Percentiles rank a stretch among this genome's conserved stretches.
phyloP scores from a whole-genome alignment of 2,113 vertebrate genomes.

The Meriones unguiculatus region DNA sequence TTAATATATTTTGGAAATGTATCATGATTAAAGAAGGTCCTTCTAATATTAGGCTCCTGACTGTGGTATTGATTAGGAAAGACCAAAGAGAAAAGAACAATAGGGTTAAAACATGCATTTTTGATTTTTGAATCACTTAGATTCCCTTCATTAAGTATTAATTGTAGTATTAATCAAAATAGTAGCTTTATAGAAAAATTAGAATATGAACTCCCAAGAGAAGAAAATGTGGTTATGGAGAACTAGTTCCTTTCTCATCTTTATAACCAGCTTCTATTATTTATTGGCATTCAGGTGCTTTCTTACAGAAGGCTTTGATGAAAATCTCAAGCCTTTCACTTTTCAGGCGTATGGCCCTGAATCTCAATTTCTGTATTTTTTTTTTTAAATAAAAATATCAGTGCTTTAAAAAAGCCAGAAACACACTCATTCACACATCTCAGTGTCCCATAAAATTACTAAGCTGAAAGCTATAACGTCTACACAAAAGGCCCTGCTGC shows the following conservation, averaged over 20 bases:
- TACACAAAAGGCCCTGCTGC: neutral
- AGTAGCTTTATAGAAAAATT: neutral
- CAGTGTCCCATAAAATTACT: neutral
- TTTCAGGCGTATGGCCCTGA: neutral
- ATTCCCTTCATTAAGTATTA: constrained; percentile 14
- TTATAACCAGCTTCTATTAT: constrained; percentile 2
- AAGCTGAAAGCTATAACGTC: neutral
- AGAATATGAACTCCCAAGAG: neutral
- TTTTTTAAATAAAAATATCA: neutral
- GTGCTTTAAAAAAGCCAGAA: neutral
- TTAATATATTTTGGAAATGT: neutral
- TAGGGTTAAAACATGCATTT: neutral
- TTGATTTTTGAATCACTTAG: neutral
- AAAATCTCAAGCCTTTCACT: neutral
- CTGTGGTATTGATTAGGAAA: neutral
- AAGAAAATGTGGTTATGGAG: neutral
- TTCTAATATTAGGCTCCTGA: neutral
- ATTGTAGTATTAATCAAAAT: neutral
- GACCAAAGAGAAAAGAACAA: neutral
- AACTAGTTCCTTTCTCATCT: neutral
- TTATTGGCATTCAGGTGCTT: neutral
- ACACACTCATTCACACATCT: neutral
- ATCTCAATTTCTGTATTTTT: constrained; percentile 14
- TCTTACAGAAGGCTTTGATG: neutral
- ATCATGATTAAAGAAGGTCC: neutral